Percentiles rank a stretch among this genome's conserved stretches.
These are phyloP conservation scores for Lagopus muta DNA, from an alignment of 2,113 vertebrate genomes.

Conservation along the genomic window DNA sequence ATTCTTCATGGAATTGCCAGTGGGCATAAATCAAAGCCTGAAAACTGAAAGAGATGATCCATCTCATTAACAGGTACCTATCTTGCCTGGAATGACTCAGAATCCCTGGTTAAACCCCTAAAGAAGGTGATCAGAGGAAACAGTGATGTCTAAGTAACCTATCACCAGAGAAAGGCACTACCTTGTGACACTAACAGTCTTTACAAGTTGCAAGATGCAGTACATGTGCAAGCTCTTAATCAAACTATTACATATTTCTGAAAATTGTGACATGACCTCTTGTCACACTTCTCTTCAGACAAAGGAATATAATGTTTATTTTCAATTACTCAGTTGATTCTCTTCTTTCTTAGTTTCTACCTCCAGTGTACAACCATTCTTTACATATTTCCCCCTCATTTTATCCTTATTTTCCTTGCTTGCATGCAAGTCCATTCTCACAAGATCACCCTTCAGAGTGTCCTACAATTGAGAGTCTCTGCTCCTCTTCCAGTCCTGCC, in stretches of 20 bases:
- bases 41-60: neutral
- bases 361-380: neutral
- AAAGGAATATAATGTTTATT: neutral
- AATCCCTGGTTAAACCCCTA: neutral
- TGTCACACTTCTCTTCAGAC: neutral
- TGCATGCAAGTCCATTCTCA: neutral
- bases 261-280: neutral
- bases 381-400: neutral
- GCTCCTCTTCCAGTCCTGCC: neutral
- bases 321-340: neutral
- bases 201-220: neutral
- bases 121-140: neutral
- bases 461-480: neutral
- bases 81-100: neutral
- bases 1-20: neutral
- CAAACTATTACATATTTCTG: neutral
- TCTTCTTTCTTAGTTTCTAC: neutral
- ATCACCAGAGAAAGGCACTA: neutral
- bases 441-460: accelerated
- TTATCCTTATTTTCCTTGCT: neutral
- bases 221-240: neutral
- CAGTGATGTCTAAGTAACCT: neutral
- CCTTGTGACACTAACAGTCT: neutral
- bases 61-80: neutral
- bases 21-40: constrained; percentile 4